These are phyloP conservation scores for Lathamus discolor DNA, from an alignment of 2,113 vertebrate genomes.

Conservation along the genomic window DNA sequence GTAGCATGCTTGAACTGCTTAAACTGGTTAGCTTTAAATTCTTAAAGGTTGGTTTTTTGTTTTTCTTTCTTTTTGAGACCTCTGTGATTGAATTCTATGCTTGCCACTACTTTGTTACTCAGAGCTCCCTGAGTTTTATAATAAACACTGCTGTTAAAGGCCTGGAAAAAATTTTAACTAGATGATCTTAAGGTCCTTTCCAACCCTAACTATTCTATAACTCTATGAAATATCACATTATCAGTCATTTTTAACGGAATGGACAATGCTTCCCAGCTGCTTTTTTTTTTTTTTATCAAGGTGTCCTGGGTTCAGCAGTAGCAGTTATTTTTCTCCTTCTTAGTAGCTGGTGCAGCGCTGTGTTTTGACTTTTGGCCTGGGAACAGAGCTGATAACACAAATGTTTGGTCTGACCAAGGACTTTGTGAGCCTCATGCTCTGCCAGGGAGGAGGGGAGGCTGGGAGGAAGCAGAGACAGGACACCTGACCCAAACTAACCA, in stretches of 20 bases:
- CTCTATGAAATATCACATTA: background rate
- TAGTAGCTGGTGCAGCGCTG: too few species aligned
- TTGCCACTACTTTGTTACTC: background rate
- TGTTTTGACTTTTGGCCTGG: too few species aligned
- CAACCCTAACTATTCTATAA: background rate
- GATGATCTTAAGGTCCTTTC: background rate
- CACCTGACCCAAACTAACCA: too few species aligned
- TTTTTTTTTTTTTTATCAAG: background rate
- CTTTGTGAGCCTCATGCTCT: too few species aligned
- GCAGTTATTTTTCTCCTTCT: too few species aligned
- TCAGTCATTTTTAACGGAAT: background rate
- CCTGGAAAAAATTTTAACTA: background rate
- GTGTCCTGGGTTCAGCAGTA: too few species aligned
- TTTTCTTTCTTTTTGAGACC: background rate
- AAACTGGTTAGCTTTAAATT: background rate
- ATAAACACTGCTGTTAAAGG: background rate
- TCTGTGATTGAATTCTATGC: background rate
- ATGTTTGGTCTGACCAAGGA: too few species aligned
- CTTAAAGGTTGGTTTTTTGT: background rate
- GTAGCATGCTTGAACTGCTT: background rate
- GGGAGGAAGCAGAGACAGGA: too few species aligned
- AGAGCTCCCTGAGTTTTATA: background rate
- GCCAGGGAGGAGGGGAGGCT: too few species aligned
- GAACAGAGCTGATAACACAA: too few species aligned
- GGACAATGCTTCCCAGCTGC: background rate